These are phyloP conservation scores for Pachymerium ferrugineum DNA, from an alignment of 2,888 invertebrate genomes.

Conservation along the genomic window DNA sequence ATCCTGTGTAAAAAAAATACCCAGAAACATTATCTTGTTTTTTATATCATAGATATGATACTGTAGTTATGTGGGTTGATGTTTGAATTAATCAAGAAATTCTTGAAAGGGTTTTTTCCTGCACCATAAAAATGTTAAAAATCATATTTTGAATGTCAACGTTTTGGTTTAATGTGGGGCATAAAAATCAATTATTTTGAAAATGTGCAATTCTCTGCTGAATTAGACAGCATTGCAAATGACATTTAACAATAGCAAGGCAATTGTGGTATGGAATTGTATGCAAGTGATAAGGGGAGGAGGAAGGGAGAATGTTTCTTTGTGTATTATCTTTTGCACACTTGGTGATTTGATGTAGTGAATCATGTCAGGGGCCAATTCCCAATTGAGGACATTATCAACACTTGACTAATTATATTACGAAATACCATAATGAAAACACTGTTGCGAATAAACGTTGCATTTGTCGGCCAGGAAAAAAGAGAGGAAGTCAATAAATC, in stretches of 20 bases:
- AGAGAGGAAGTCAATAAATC: constrained; percentile 7
- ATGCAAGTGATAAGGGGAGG: constrained; percentile 23
- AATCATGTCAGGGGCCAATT: constrained; percentile 27
- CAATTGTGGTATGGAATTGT: constrained; percentile 19
- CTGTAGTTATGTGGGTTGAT: too few species aligned
- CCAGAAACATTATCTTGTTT: too few species aligned
- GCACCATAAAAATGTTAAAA: too few species aligned
- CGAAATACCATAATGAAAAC: constrained; percentile 22
- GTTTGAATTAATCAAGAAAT: too few species aligned
- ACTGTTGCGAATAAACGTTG: constrained; percentile 9
- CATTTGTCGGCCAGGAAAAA: not conserved
- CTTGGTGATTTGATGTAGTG: constrained; percentile 27
- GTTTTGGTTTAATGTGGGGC: not conserved
- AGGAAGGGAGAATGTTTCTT: constrained; percentile 10
- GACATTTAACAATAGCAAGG: constrained; percentile 21
- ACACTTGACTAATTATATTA: constrained; percentile 27
- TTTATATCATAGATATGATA: too few species aligned
- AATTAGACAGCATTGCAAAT: constrained; percentile 25
- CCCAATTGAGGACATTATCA: constrained; percentile 27
- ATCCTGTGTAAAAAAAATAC: too few species aligned
- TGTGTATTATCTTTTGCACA: constrained; percentile 27
- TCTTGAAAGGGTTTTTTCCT: too few species aligned
- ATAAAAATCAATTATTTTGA: not conserved
- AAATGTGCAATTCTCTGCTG: constrained; percentile 2
- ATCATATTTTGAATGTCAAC: too few species aligned